Conservation (phyloP, 2,888 invertebrate species). For the Cheilosia variabilis region DNA sequence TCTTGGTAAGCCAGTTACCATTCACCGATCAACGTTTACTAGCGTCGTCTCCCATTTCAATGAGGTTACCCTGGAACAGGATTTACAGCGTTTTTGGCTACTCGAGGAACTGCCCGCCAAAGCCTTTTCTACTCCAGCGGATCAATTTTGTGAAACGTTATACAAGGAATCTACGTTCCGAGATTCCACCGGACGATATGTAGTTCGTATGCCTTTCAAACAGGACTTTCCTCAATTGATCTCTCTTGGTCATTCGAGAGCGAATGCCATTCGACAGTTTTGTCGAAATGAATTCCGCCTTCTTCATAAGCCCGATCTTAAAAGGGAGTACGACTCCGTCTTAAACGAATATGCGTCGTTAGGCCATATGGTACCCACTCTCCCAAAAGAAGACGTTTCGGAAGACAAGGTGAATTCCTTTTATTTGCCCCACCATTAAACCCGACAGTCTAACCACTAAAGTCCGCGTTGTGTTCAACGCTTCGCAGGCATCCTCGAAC, state of each 20-base stretch:
- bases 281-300: background rate
- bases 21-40: background rate
- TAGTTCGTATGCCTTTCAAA: conserved; percentile 2
- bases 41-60: background rate
- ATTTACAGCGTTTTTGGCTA: background rate
- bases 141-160: background rate
- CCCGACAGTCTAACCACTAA: background rate
- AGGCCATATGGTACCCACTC: background rate
- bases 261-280: background rate
- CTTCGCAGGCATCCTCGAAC: background rate
- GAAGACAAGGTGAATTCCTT: too few species aligned
- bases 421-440: background rate
- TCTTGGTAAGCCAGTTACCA: too few species aligned
- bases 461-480: background rate
- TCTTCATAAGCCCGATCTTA: background rate
- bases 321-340: background rate
- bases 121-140: background rate
- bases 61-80: background rate
- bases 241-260: background rate
- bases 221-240: background rate
- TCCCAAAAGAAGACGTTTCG: background rate
- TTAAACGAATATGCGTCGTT: background rate
- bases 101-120: background rate
- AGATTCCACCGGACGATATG: background rate
- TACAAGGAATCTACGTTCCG: too few species aligned